phyloP scores from a whole-genome alignment of 2,113 vertebrate genomes.

The Numenius arquata region DNA sequence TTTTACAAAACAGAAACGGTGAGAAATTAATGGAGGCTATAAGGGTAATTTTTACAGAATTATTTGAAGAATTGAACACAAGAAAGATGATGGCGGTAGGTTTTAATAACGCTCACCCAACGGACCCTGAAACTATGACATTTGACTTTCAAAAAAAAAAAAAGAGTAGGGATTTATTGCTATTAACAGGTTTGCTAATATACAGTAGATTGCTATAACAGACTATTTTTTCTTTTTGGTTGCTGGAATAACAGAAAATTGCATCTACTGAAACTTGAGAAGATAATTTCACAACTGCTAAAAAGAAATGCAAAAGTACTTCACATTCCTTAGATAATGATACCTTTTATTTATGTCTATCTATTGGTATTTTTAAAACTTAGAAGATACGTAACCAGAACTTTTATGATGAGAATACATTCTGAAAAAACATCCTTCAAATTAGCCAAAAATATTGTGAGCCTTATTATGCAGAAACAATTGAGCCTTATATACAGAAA shows the following conservation, averaged over 20 bases:
- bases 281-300: conserved; percentile 26
- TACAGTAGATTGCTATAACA: background rate
- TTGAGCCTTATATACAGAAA: background rate
- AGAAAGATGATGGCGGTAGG: background rate
- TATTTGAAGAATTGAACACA: background rate
- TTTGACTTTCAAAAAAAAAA: background rate
- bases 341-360: background rate
- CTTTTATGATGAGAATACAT: conserved; percentile 1
- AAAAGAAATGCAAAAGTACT: background rate
- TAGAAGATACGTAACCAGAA: background rate
- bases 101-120: background rate
- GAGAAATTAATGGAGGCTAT: background rate
- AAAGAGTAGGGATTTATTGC: background rate
- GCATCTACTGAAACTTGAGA: background rate
- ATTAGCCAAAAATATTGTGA: conserved; percentile 15
- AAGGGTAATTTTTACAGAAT: background rate
- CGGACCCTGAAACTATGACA: background rate
- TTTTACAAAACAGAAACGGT: background rate
- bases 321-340: conserved; percentile 2
- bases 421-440: background rate
- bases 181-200: background rate
- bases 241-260: background rate
- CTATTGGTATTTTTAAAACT: background rate
- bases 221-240: background rate
- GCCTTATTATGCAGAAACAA: background rate